phyloP scores from a whole-genome alignment of 2,113 vertebrate species.

The Coracopsis vasa region DNA sequence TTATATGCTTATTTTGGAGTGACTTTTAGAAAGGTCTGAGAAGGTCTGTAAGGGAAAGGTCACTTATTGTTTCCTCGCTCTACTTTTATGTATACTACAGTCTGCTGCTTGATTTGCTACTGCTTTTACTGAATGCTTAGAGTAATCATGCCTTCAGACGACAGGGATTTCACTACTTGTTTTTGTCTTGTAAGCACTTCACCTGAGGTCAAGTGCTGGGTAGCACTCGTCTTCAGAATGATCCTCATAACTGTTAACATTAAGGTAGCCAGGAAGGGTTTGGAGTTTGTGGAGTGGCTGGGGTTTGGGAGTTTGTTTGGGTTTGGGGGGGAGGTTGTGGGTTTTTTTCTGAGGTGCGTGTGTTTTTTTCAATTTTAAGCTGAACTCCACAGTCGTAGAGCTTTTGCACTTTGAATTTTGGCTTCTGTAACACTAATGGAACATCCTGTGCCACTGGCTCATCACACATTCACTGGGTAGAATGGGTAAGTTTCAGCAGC shows the following conservation, averaged over 20 bases:
- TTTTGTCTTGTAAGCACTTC: not conserved
- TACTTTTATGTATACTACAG: not conserved
- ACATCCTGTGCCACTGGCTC: not conserved
- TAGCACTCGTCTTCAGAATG: not conserved
- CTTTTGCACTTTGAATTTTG: not conserved
- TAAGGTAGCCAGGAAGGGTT: not conserved
- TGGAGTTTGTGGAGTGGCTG: not conserved
- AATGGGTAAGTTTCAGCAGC: not conserved
- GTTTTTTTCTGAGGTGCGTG: not conserved
- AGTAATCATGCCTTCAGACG: not conserved
- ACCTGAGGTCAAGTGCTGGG: not conserved
- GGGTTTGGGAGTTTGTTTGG: not conserved
- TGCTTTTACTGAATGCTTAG: not conserved
- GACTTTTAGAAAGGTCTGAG: not conserved
- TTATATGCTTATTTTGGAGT: conserved; percentile 7
- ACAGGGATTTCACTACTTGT: not conserved
- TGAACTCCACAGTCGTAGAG: not conserved
- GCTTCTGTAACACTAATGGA: not conserved
- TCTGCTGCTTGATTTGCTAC: not conserved
- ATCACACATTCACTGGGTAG: not conserved
- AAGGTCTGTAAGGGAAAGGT: not conserved
- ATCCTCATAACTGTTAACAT: not conserved
- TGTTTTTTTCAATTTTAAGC: not conserved
- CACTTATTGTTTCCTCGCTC: not conserved
- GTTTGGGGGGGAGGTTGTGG: not conserved